Evolutionary conservation across 1,140 invertebrate genomes (phyloP).

Genomic region (Diprion similis): DNA sequence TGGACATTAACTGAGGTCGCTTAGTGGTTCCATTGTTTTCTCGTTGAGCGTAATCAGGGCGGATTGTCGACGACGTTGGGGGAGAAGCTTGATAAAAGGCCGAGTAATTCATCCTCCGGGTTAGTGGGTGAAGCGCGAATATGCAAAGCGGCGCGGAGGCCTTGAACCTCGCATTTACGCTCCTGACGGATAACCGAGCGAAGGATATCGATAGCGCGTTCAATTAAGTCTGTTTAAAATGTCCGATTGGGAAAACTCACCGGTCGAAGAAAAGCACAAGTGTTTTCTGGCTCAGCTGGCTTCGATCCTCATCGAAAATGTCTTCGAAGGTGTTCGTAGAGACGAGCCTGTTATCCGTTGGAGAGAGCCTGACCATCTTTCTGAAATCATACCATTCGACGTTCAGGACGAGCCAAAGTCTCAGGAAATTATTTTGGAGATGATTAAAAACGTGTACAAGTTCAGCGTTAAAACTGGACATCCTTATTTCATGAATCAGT

Average conservation of each 20-base stretch:
- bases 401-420: constrained; percentile 45
- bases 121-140: not conserved
- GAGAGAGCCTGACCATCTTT: constrained; percentile 47
- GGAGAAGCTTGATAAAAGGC: too few species aligned
- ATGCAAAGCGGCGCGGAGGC: too few species aligned
- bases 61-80: too few species aligned
- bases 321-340: constrained; percentile 48
- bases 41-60: constrained; percentile 28
- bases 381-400: constrained; percentile 48
- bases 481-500: constrained; percentile 64
- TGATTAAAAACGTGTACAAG: constrained; percentile 54
- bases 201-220: too few species aligned
- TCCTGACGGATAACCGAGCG: too few species aligned
- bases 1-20: too few species aligned
- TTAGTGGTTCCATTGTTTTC: constrained; percentile 24
- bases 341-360: constrained; percentile 50
- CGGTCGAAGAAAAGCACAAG: constrained; percentile 45
- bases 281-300: constrained; percentile 49
- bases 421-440: constrained; percentile 52
- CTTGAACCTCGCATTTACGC: too few species aligned
- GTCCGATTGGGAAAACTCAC: constrained; percentile 36
- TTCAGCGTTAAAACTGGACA: constrained; percentile 65
- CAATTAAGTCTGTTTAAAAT: not conserved
- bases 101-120: not conserved
- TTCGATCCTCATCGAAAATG: constrained; percentile 46